These are phyloP conservation scores for Darevskia nairensis DNA, from an alignment of 2,797 vertebrate genomes.

Conservation along the genomic window DNA sequence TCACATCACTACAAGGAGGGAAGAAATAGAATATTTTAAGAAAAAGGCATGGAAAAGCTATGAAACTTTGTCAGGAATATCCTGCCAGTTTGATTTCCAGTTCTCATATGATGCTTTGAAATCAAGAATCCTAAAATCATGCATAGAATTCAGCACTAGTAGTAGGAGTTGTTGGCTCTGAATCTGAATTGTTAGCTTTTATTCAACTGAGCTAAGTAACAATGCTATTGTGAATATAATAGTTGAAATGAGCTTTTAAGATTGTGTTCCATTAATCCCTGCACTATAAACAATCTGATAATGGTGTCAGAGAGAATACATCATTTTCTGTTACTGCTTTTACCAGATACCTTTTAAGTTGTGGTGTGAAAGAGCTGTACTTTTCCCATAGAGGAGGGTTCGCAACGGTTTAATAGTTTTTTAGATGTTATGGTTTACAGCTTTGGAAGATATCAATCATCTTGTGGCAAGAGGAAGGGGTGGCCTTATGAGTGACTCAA, in stretches of 20 bases:
- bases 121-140: not conserved
- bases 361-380: not conserved
- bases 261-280: not conserved
- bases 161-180: not conserved
- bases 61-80: not conserved
- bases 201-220: not conserved
- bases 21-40: not conserved
- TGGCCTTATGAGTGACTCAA: not conserved
- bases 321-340: not conserved
- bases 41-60: not conserved
- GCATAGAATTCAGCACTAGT: not conserved
- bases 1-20: not conserved
- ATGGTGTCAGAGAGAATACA: not conserved
- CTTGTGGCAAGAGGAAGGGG: slow-evolving; percentile 20
- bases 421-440: slow-evolving; percentile 9
- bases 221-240: not conserved
- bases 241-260: not conserved
- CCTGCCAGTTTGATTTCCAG: not conserved
- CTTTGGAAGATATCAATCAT: slow-evolving; percentile 10
- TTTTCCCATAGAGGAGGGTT: not conserved
- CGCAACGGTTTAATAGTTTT: slow-evolving; percentile 13
- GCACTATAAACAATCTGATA: not conserved
- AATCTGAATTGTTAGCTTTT: too few relatives aligned
- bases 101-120: not conserved
- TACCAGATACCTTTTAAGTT: not conserved